Evolutionary conservation across 2,113 vertebrate species (phyloP), one percentile per base, ranked within the genome.

Genomic region (Vanacampus margaritifer): DNA sequence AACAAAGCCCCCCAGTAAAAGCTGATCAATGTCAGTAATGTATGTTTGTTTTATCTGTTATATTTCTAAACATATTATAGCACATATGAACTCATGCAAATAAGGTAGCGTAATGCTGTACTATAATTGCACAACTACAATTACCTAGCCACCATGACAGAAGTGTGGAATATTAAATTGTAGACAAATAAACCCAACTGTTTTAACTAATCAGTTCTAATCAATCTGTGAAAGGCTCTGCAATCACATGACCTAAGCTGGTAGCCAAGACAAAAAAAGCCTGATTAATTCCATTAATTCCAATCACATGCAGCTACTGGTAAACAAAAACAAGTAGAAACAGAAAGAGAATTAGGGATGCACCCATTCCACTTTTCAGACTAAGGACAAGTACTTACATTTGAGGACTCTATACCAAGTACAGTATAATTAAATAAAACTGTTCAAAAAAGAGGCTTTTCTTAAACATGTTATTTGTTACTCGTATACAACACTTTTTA

Each of bases 121-220:
- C 39, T 17, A 46, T 10, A 23, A 51, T 59, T 36, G 19, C 14
- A 37, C 12, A 69, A 19, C 35, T 35, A 32, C 61, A 57, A 37
- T 64, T 0, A 10, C 0, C 12, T 26, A 46, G 1, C 19, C 19
- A 43, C 16, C 12, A 32, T 19, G 4, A 41, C 56, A 37, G 21
- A 57, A 68, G 9, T 58, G 71, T 50, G 51, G 70, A 80, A 77
- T 79, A 56, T 67, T 75, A 65, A 76, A 73, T 19, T 21, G 32
- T 19, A 68, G 62, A 83, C 79, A 71, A 82, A 78, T 63, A 75
- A 67, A 68, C 28, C 37, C 41, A 61, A n/a, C 76, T 84, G 66
- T 81, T 83, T 54, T 43, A 76, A 0, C 36, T 17, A 58, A 32
- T 50, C 39, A 5, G 68, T n/a, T n/a, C n/a, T n/a, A n/a, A n/a